Base-by-base conservation (phyloP, 2,113 vertebrate species). In the Charina bottae region DNA sequence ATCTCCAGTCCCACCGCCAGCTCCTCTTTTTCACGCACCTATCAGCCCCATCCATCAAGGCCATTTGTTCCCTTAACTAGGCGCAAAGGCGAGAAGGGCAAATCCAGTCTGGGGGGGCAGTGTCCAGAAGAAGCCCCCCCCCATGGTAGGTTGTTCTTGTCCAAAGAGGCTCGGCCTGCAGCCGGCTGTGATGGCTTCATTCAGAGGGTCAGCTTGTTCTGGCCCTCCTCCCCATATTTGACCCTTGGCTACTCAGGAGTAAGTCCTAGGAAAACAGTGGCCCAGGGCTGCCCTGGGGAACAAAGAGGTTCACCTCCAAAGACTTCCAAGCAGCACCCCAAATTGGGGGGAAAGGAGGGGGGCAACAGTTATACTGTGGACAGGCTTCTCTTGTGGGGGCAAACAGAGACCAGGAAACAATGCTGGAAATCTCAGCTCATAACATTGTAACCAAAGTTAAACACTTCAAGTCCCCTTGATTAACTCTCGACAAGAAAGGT, bases 1-100 rank as follows among this genome's bases (percentile, higher is more conserved):
- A 46, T 59, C 64, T 88, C 10, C 21, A 24, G 49, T 2, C 33
- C 84, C 54, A 93, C 90, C 13, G 90, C 37, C 23, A 42, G 78
- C 56, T 26, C 92, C 92, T 60, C 26, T 11, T 21, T 96, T 94
- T 93, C 95, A 94, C 90, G 92, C 83, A 68, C 83, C 83, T 85
- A 4, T 49, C 46, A 53, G 23, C 42, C 46, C 83, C 19, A 2
- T 37, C 86, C n/a, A 68, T 93, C 90, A 78, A 94, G 94, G 93
- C 98, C 98, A 98, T 98, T 98, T 98, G 98, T 98, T 98, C 98
- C 98, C 96, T 98, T 98, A 97, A 98, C 97, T 97, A 97, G 94
- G 94, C 97, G 97, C 94, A 97, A 98, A 98, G 97, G 97, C 96
- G 96, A 98, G 17, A 46, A 8, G 85, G 90, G 96, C 93, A 94